Base-by-base conservation (phyloP, 1,140 invertebrate genomes). In the Pogonomyrmex barbatus region DNA sequence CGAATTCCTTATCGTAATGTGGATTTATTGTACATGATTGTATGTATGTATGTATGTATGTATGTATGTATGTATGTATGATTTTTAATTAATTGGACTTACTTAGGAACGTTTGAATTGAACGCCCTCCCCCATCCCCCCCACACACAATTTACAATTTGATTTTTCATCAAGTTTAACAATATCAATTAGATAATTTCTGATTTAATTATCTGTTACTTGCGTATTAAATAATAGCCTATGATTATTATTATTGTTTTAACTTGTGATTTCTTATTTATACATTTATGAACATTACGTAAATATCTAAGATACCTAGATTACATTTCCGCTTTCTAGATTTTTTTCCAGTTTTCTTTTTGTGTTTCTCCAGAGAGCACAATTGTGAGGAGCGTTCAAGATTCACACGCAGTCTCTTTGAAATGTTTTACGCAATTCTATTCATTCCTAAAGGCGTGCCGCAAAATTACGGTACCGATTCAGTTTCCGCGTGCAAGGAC, bases 391-490 rank as follows among this genome's bases (percentile, higher is more conserved):
- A 39, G n/a, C 5, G 17, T 50, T 63, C 14, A 54, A 2, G 6
- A 24, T 24, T 17, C 30, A n/a, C 36, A 14, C n/a, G 1, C 12
- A n/a, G 33, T 65, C n/a, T n/a, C 10, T 58, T 58, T 33, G 50
- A 58, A 70, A 45, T 45, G 5, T 30, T 58, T 71, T 79, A 52
- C 14, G 39, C 52, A 71, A 81, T 68, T 9, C 17, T 2, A 54
- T 45, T 82, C n/a, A 36, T 52, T 68, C 33, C 33, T 45, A 24
- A 24, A 82, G 52, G 14, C 30, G 24, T 9, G 39, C 30, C 52
- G 9, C 1, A 33, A 73, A 82, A 73, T 82, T 82, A 82, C 30
- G 30, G 17, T 73, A 10, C n/a, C 52, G 52, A 82, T 82, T 52
- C 52, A 42, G 79, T 39, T 82, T 73, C 52, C 42, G 17, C 24